A percentile compares a stretch with the other conserved stretches of the same genome.
Conservation (phyloP, 2,888 invertebrate genomes). For the Pharmacophagus antenor region DNA sequence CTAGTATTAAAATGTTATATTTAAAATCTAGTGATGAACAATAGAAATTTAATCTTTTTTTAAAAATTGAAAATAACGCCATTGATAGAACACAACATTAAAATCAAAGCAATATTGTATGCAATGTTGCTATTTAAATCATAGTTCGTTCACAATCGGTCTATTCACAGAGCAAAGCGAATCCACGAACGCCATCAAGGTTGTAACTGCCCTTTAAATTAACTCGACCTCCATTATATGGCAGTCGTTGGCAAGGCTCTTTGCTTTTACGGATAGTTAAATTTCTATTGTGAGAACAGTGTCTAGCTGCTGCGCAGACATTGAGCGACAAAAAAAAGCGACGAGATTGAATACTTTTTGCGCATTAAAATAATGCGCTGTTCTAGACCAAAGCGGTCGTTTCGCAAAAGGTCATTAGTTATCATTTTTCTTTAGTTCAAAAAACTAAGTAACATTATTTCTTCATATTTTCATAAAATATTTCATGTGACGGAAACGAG, state of each 20-base stretch:
- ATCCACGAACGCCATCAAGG: slow-evolving; percentile 35
- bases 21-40: no score
- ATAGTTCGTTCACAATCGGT: slow-evolving; percentile 1
- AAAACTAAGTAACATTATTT: neutral
- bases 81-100: neutral
- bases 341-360: slow-evolving; percentile 9
- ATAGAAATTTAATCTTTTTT: no score
- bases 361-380: slow-evolving; percentile 9
- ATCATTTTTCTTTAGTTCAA: neutral
- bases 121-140: neutral
- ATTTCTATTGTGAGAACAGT: slow-evolving; percentile 43
- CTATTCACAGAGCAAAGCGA: slow-evolving; percentile 8
- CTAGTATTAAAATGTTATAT: no score
- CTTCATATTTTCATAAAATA: neutral
- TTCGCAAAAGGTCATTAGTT: slow-evolving; percentile 9
- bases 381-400: neutral
- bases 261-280: slow-evolving; percentile 53
- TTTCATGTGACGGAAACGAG: neutral
- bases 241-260: slow-evolving; percentile 45
- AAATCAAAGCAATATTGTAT: neutral
- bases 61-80: no score
- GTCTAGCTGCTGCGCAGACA: slow-evolving; percentile 31
- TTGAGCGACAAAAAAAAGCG: slow-evolving; percentile 11
- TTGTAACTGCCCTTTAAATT: slow-evolving; percentile 47
- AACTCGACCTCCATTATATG: slow-evolving; percentile 45